These are phyloP conservation scores for Hybognathus amarus DNA, from an alignment of 2,797 vertebrate genomes.

Conservation along the genomic window DNA sequence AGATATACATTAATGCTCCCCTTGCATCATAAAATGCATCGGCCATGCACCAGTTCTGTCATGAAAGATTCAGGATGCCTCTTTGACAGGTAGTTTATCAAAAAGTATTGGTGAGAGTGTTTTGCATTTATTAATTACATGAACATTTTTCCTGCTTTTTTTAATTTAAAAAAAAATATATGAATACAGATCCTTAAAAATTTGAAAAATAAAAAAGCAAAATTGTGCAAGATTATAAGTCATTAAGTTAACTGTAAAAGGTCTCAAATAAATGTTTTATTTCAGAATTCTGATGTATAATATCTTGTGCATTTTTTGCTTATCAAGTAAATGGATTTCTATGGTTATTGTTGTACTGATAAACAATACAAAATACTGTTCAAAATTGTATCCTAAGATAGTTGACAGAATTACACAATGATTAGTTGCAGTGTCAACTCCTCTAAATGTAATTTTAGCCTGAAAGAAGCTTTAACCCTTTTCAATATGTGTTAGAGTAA, in stretches of 20 bases:
- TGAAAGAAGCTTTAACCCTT: not conserved
- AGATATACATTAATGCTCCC: constrained; percentile 5
- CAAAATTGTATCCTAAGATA: not conserved
- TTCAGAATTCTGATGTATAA: not conserved
- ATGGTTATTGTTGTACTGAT: not conserved
- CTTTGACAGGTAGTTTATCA: not conserved
- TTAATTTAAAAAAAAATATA: no score
- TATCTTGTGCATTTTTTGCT: not conserved
- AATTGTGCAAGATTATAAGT: no score
- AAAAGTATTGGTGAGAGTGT: not conserved
- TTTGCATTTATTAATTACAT: not conserved
- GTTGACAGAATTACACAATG: not conserved
- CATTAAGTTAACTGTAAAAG: no score
- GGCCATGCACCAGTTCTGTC: constrained; percentile 11
- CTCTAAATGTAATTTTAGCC: constrained; percentile 3
- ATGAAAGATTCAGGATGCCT: not conserved
- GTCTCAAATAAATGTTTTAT: not conserved
- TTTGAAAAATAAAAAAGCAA: no score
- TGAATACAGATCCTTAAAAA: not conserved
- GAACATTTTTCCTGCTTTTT: not conserved
- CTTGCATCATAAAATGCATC: not conserved
- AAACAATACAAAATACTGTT: not conserved
- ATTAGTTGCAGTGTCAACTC: not conserved
- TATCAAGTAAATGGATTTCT: not conserved
- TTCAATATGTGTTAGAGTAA: not conserved